Conservation (phyloP, 2,113 vertebrate species). For the Charadrius vociferus region DNA sequence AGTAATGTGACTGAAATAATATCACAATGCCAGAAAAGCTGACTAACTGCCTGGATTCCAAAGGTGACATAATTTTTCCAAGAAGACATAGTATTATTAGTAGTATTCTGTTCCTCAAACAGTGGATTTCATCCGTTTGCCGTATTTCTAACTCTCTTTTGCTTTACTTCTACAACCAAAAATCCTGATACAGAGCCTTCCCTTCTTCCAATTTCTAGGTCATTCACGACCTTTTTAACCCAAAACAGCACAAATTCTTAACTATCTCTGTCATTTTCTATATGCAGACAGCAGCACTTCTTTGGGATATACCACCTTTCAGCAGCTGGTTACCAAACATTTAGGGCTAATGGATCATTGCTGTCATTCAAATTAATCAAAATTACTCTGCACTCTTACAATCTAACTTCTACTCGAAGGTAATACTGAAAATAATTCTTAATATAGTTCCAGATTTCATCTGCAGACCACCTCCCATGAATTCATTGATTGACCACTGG, state of each 20-base stretch:
- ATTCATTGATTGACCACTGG: not conserved
- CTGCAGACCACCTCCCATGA: not conserved
- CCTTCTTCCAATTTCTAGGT: not conserved
- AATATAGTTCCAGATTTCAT: not conserved
- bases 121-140: not conserved
- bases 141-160: not conserved
- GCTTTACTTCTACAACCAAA: not conserved
- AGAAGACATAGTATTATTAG: not conserved
- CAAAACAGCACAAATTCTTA: not conserved
- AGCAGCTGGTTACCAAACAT: not conserved
- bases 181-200: not conserved
- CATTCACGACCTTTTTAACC: not conserved
- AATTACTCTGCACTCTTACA: not conserved
- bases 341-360: not conserved
- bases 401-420: not conserved
- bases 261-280: not conserved
- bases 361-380: not conserved
- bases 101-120: not conserved
- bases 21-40: conserved; percentile 25
- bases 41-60: not conserved
- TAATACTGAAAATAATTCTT: not conserved
- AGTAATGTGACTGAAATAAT: not conserved
- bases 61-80: conserved; percentile 23
- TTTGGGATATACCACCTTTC: not conserved
- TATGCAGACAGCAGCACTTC: not conserved